Base-by-base conservation (phyloP, 2,888 invertebrate genomes). In the Mimumesa dahlbomi region DNA sequence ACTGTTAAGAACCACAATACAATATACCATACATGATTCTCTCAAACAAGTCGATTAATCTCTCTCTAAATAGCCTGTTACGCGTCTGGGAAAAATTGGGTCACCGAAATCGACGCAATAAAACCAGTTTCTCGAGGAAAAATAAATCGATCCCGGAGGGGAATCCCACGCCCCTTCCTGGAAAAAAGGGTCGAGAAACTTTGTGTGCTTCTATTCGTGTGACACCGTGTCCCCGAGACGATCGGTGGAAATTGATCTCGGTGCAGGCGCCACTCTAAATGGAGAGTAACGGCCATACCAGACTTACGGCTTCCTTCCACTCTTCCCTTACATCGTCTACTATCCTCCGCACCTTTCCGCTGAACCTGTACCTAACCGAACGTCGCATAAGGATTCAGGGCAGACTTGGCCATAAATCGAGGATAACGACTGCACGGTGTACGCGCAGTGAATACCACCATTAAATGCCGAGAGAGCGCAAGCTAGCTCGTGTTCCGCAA, bases 331-430 rank as follows among this genome's bases (percentile, higher is more conserved):
- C 48, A 43, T 19, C 46, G 29, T 38, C 42, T 6, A 9, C 48
- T 29, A 62, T 73, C 59, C 70, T 31, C 50, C 21, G 36, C 52
- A 18, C 54, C 61, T 72, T 65, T 70, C 64, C 58, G 43, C 45
- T 56, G 54, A 31, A 65, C 53, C 67, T 59, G 56, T 56, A 63
- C 13, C 78, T 65, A 73, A 72, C 70, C 62, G 53, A 70, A 64
- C 59, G 49, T 77, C 79, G 72, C 82, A 82, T 83, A 83, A 84
- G 84, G 84, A 84, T 84, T 84, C 84, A 81, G 83, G 81, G 76
- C 84, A 75, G 76, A 77, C 65, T 68, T 67, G 71, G 52, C 76
- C 81, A 81, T 84, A 84, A 84, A 84, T 84, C 84, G 83, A 83
- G 79, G 77, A 84, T 84, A 84, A 84, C 84, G 84, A 84, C 80